phyloP scores from a whole-genome alignment of 2,797 vertebrate species.

The Pangasius krempfi region DNA sequence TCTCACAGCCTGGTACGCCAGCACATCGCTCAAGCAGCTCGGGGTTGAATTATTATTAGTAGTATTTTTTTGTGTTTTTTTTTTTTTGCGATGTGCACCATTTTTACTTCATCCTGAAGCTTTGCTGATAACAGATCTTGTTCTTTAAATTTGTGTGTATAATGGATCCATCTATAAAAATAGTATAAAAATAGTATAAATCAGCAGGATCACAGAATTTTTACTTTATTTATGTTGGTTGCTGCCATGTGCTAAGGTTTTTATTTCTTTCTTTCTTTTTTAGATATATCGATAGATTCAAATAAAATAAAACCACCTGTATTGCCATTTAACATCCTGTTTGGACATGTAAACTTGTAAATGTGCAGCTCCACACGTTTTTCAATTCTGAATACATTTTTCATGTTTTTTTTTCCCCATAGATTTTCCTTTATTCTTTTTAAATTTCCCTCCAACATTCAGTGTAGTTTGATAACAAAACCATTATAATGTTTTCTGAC shows the following conservation, averaged over 20 bases:
- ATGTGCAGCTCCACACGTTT: neutral
- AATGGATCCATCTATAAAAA: neutral
- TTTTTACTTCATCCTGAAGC: neutral
- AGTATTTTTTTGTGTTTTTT: neutral
- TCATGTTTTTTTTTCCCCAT: neutral
- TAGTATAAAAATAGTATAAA: neutral
- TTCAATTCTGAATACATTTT: neutral
- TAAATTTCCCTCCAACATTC: neutral
- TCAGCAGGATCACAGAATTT: neutral
- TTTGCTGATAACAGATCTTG: neutral
- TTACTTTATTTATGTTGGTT: neutral
- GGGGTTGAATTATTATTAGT: neutral
- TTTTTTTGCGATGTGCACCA: neutral
- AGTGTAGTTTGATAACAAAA: neutral
- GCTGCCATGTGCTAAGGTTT: neutral
- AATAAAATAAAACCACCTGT: neutral
- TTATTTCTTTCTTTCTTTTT: too few relatives aligned
- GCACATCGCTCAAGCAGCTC: constrained; percentile 25
- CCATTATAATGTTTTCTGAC: neutral
- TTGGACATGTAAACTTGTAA: neutral
- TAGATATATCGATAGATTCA: neutral
- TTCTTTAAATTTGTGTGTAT: neutral
- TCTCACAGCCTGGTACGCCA: neutral
- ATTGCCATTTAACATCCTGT: neutral
- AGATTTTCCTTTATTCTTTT: neutral